phyloP scores from a whole-genome alignment of 2,797 vertebrate species.

The Chlorospingus flavigularis region DNA sequence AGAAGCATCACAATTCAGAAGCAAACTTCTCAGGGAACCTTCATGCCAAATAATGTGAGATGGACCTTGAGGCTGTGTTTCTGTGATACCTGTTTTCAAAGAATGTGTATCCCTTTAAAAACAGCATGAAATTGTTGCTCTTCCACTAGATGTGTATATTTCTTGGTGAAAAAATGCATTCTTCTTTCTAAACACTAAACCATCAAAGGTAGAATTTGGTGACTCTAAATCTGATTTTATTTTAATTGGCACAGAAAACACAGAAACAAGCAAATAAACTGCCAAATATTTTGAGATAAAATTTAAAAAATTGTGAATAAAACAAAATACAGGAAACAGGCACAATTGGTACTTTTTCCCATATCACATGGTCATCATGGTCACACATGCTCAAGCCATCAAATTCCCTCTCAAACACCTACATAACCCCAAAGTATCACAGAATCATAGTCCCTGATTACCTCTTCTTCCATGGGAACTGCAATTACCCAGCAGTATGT shows the following conservation, averaged over 20 bases:
- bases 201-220: not conserved
- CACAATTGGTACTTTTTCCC: not conserved
- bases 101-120: not conserved
- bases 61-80: not conserved
- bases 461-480: not conserved
- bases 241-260: not conserved
- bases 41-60: not conserved
- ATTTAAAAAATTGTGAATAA: not conserved
- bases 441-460: not conserved
- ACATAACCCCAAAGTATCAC: not conserved
- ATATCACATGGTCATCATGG: not conserved
- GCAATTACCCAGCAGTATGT: not conserved
- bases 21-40: not conserved
- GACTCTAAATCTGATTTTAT: not conserved
- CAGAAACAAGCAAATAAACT: not conserved
- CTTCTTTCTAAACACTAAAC: not conserved
- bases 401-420: not conserved
- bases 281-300: not conserved
- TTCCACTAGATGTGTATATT: not conserved
- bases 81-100: not conserved
- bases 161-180: not conserved
- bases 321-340: not conserved
- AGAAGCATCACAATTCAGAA: not conserved
- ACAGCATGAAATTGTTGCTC: not conserved
- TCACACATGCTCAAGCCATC: not conserved